Evolutionary conservation across 2,888 invertebrate genomes (phyloP), one percentile per base, ranked within the genome.

Genomic region (Dolichomitus sp.): DNA sequence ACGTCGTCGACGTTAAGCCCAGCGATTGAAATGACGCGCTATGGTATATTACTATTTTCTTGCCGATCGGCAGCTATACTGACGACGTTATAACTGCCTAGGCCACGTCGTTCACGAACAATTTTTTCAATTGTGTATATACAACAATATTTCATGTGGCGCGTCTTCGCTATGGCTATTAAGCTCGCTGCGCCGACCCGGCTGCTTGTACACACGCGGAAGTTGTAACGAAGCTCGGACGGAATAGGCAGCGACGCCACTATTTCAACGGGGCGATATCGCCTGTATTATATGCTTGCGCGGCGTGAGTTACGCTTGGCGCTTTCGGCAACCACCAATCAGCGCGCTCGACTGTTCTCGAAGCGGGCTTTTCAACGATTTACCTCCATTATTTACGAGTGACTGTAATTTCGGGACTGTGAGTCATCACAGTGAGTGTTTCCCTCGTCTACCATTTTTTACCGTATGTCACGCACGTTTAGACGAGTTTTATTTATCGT

Each of bases 191-290:
- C 30, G 66, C 19, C n/a, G 27, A 19, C 33, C 17, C n/a, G 19
- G 57, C 37, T 6, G 72, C 68, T 77, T 69, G 54, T 48, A 76
- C 72, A 68, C 76, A 76, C 77, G 59, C 73, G 77, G 73, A 73
- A 77, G 40, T 74, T 54, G 54, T 63, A 54, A 69, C 37, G 54
- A n/a, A 68, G 66, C 40, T n/a, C 30, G 66, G 50, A 73, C 66
- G 66, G 59, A 40, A 45, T 19, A 54, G 17, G 27, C 70, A 54
- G 27, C 33, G 14, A 68, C 52, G 37, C 59, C 30, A 50, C 45
- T 17, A 23, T 48, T 52, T 68, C 33, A 52, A 50, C 37, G 40
- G 68, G 23, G 14, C n/a, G 27, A 23, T 9, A 0, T 52, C 19
- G 19, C 4, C 14, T 1, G 33, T 23, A n/a, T 23, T 50, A 5